Percentiles rank a stretch among this genome's conserved stretches.
These are phyloP conservation scores for Elephantulus edwardii DNA, from an alignment of 2,113 vertebrate genomes.

Conservation along the genomic window DNA sequence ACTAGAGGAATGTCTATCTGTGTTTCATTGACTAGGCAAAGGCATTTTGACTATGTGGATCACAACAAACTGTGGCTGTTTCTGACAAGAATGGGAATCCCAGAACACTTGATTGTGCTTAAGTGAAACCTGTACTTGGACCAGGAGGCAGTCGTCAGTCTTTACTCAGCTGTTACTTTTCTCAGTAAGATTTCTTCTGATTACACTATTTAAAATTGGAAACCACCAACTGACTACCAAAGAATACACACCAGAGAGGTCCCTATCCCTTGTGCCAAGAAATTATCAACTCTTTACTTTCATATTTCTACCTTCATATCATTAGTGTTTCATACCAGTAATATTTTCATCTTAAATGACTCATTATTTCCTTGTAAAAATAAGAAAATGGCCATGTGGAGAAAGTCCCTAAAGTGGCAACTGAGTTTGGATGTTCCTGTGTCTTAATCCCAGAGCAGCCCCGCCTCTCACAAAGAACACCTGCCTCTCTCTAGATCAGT, in stretches of 20 bases:
- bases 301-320: neutral
- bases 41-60: no score
- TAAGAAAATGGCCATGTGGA: neutral
- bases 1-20: no score
- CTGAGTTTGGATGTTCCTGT: neutral
- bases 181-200: neutral
- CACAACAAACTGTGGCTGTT: no score
- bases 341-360: neutral
- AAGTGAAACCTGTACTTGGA: no score
- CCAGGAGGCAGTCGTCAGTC: no score
- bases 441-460: neutral
- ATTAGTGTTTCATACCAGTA: neutral
- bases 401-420: neutral
- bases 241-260: neutral
- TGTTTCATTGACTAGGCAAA: no score
- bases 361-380: neutral
- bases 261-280: neutral
- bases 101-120: no score
- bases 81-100: no score
- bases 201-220: neutral
- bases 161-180: neutral
- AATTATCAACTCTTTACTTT: neutral
- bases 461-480: neutral
- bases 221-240: neutral
- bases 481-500: neutral